Conservation (phyloP, 2,797 vertebrate species). For the Danio tinwini region DNA sequence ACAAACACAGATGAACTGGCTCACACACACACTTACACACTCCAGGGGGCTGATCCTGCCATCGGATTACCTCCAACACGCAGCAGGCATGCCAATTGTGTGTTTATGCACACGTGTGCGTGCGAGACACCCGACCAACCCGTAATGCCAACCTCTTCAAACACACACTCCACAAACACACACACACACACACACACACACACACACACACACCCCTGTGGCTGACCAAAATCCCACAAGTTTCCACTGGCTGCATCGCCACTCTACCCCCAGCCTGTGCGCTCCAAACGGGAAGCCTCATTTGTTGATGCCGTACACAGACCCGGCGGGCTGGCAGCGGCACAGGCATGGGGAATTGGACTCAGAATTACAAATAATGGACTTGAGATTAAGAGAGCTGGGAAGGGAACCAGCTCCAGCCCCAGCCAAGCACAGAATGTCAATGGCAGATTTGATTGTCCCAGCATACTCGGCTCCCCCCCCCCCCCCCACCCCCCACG, state of each 20-base stretch:
- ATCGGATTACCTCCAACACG: constrained; percentile 58
- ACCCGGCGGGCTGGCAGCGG: constrained; percentile 45
- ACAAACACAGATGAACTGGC: constrained; percentile 57
- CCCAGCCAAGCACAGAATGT: constrained; percentile 53
- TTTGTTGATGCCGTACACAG: constrained; percentile 54
- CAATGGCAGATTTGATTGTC: constrained; percentile 55
- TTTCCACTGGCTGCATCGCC: constrained; percentile 55
- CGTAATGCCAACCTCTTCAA: constrained; percentile 48
- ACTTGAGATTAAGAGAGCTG: constrained; percentile 57
- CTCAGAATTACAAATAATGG: constrained; percentile 59
- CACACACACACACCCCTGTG: constrained; percentile 54
- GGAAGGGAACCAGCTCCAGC: constrained; percentile 50
- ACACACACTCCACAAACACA: constrained; percentile 52
- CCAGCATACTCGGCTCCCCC: constrained; percentile 36
- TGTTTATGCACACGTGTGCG: constrained; percentile 23
- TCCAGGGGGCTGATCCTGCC: constrained; percentile 52
- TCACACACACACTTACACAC: constrained; percentile 45
- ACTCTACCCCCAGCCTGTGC: constrained; percentile 49
- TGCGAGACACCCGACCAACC: constrained; percentile 42
- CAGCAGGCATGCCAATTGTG: constrained; percentile 48
- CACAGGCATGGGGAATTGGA: constrained; percentile 53
- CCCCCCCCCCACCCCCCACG: background rate
- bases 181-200: constrained; percentile 56
- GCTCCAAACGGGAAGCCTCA: constrained; percentile 55
- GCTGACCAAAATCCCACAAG: constrained; percentile 54